Evolutionary conservation across 2,888 invertebrate genomes (phyloP).

Genomic region (Eupithecia insigniata): DNA sequence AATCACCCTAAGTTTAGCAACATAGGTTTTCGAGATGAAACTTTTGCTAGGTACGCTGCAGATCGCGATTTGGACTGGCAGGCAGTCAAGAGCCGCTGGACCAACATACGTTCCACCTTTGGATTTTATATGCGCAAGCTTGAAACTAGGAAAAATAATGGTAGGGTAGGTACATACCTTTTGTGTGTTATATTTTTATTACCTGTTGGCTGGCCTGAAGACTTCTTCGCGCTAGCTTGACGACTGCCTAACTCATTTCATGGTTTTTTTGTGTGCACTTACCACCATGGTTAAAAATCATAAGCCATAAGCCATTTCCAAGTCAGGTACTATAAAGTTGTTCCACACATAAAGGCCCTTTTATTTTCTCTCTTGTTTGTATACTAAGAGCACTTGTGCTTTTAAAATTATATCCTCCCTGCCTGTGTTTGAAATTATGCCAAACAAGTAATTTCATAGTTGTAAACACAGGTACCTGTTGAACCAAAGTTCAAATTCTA

Average conservation of each 20-base stretch:
- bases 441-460: too few relatives aligned
- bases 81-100: conserved; percentile 79
- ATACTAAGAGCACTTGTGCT: not conserved
- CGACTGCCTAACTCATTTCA: too few relatives aligned
- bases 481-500: not conserved
- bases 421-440: too few relatives aligned
- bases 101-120: conserved; percentile 77
- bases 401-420: not conserved
- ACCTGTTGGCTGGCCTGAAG: not conserved
- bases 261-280: too few relatives aligned
- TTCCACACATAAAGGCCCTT: not conserved
- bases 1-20: conserved; percentile 77
- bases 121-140: conserved; percentile 74
- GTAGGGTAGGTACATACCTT: conserved; percentile 53
- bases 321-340: not conserved
- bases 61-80: conserved; percentile 74
- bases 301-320: too few relatives aligned
- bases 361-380: not conserved
- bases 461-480: not conserved
- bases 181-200: not conserved
- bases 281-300: too few relatives aligned
- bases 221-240: not conserved
- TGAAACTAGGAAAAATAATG: conserved; percentile 60
- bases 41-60: conserved; percentile 72
- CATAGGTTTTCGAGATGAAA: conserved; percentile 63